A percentile compares a stretch with the other conserved stretches of the same genome.
phyloP scores from a whole-genome alignment of 2,888 invertebrate genomes.

The Bellardia bayeri region DNA sequence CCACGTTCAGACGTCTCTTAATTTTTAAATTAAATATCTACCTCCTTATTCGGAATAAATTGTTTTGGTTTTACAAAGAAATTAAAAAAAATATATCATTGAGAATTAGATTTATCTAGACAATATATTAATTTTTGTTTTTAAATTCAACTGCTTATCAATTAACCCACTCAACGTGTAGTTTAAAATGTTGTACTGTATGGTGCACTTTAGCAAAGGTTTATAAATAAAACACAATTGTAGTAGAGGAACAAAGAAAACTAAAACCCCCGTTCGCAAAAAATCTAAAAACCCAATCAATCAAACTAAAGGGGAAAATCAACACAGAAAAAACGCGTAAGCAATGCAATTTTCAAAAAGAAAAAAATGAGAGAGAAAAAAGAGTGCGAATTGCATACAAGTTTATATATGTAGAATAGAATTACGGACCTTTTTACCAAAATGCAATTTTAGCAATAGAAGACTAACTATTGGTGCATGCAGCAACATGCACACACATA shows the following conservation, averaged over 20 bases:
- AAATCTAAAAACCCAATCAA: slow-evolving; percentile 69
- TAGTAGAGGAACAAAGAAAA: slow-evolving; percentile 67
- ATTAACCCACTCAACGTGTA: background rate
- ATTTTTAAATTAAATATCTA: too few species aligned
- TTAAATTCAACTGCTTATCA: slow-evolving; percentile 27
- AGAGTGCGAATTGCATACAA: slow-evolving; percentile 71
- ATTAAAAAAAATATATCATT: too few species aligned
- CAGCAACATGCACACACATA: slow-evolving; percentile 34
- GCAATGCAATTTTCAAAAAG: slow-evolving; percentile 69
- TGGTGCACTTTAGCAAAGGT: slow-evolving; percentile 65
- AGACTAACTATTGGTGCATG: slow-evolving; percentile 60
- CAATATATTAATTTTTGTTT: too few species aligned
- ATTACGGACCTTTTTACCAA: slow-evolving; percentile 66
- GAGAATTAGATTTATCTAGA: too few species aligned
- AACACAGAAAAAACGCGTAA: slow-evolving; percentile 68
- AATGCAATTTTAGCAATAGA: slow-evolving; percentile 67
- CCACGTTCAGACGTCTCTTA: too few species aligned
- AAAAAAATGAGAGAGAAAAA: slow-evolving; percentile 40
- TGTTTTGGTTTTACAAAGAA: too few species aligned
- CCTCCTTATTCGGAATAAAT: too few species aligned
- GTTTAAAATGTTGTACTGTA: slow-evolving; percentile 18
- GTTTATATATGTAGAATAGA: slow-evolving; percentile 70
- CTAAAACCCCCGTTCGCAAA: slow-evolving; percentile 56
- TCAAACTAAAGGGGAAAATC: slow-evolving; percentile 66
- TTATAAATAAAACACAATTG: slow-evolving; percentile 68